phyloP scores from a whole-genome alignment of 2,888 invertebrate genomes.

The Calliopum simillimum region DNA sequence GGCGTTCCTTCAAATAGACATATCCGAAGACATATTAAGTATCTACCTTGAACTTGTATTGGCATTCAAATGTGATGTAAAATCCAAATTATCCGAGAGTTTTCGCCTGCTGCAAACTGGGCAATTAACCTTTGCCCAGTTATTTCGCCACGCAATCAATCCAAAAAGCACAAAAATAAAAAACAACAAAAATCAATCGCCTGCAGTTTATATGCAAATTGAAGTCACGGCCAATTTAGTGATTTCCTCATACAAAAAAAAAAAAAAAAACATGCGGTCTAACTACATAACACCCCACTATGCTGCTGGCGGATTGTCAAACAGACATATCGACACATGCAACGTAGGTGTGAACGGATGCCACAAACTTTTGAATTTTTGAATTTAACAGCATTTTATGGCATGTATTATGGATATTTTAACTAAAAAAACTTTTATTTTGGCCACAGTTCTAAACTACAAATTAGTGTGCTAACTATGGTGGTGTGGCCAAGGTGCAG shows the following conservation, averaged over 20 bases:
- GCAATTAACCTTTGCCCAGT: constrained; percentile 43
- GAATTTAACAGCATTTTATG: not conserved
- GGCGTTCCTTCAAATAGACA: too few species aligned
- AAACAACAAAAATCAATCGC: constrained; percentile 37
- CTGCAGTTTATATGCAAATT: constrained; percentile 41
- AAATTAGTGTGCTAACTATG: not conserved
- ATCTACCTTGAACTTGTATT: too few species aligned
- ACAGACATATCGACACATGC: constrained; percentile 13
- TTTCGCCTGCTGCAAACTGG: constrained; percentile 36
- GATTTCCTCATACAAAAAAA: constrained; percentile 22
- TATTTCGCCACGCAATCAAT: too few species aligned
- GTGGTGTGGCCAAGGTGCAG: not conserved
- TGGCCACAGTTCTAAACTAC: not conserved
- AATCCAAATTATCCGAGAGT: constrained; percentile 1
- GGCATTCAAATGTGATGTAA: too few species aligned
- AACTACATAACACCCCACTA: not conserved
- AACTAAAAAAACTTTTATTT: not conserved
- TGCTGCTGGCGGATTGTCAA: not conserved
- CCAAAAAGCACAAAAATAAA: too few species aligned
- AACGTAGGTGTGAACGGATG: constrained; percentile 41
- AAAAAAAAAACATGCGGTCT: not conserved
- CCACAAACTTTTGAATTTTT: constrained; percentile 30
- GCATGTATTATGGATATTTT: not conserved
- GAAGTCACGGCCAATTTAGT: constrained; percentile 47
- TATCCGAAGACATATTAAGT: too few species aligned